These are phyloP conservation scores for Phrynocephalus guinanensis DNA, from an alignment of 2,797 vertebrate genomes.

Conservation along the genomic window DNA sequence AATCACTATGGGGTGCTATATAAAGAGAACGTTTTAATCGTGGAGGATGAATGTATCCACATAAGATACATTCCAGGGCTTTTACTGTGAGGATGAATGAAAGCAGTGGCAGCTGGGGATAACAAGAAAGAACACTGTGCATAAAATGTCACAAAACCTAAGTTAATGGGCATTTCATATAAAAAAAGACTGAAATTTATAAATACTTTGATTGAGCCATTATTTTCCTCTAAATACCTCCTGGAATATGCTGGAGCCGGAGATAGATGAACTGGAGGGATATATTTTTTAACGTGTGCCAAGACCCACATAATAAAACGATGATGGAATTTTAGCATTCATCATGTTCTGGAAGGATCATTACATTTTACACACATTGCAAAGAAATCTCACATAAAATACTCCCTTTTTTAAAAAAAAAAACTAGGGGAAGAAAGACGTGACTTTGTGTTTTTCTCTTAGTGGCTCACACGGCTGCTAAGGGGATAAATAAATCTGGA, in stretches of 20 bases:
- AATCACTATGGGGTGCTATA: too few relatives aligned
- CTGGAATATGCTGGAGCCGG: slow-evolving; percentile 5
- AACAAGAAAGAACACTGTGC: too few relatives aligned
- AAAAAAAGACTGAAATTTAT: not conserved
- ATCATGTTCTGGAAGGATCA: slow-evolving; percentile 17
- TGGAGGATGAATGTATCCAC: not conserved
- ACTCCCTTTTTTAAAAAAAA: not conserved
- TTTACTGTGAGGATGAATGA: not conserved
- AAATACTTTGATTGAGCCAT: slow-evolving; percentile 1
- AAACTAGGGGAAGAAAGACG: not conserved
- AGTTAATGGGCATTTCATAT: not conserved
- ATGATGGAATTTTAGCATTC: slow-evolving; percentile 15
- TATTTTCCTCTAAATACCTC: slow-evolving; percentile 10
- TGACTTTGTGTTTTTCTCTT: not conserved
- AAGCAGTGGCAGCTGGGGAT: not conserved
- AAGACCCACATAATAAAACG: not conserved
- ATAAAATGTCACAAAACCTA: not conserved
- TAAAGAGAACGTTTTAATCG: too few relatives aligned
- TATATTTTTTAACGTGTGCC: slow-evolving; percentile 7
- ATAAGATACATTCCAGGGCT: not conserved
- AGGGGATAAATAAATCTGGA: not conserved
- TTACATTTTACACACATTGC: slow-evolving; percentile 13
- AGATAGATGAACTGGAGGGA: not conserved
- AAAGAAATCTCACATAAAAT: slow-evolving; percentile 25
- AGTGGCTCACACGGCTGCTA: not conserved